These are phyloP conservation scores for Pionites leucogaster DNA, from an alignment of 2,113 vertebrate genomes.

Conservation along the genomic window DNA sequence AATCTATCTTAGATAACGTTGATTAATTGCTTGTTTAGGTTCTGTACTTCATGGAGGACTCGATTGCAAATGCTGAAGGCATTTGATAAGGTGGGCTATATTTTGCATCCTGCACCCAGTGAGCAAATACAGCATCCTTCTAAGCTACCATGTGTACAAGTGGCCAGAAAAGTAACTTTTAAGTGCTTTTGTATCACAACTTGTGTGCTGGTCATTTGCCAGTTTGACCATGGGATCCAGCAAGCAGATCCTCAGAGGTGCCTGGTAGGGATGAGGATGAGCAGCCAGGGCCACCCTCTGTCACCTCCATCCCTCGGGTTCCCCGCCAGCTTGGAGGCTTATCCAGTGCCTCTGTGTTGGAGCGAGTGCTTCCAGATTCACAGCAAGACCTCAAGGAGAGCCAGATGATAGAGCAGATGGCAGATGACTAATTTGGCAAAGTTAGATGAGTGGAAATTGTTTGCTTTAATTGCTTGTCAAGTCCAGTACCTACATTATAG, in stretches of 20 bases:
- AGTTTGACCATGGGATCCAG: neutral
- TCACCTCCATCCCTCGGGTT: constrained; percentile 36
- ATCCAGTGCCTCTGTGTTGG: constrained; percentile 42
- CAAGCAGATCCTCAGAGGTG: neutral
- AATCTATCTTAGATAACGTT: neutral
- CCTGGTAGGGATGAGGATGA: neutral
- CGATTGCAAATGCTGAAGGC: neutral
- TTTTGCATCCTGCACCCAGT: neutral
- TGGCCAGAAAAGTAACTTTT: neutral
- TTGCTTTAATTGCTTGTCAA: constrained; percentile 94
- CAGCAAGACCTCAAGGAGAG: constrained; percentile 78
- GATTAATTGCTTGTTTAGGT: neutral
- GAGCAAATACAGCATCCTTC: neutral
- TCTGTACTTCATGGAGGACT: neutral
- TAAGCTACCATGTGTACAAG: neutral
- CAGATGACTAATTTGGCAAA: constrained; percentile 82
- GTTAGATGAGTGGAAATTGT: constrained; percentile 86
- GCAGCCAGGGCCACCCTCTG: accelerated
- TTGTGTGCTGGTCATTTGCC: accelerated
- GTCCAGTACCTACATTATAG: constrained; percentile 78
- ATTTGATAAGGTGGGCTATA: neutral
- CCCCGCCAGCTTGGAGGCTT: constrained; percentile 52
- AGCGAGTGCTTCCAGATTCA: constrained; percentile 67
- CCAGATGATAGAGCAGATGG: constrained; percentile 91
- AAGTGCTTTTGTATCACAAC: neutral